phyloP scores from a whole-genome alignment of 2,797 vertebrate species.

The Syngnathus rostellatus region DNA sequence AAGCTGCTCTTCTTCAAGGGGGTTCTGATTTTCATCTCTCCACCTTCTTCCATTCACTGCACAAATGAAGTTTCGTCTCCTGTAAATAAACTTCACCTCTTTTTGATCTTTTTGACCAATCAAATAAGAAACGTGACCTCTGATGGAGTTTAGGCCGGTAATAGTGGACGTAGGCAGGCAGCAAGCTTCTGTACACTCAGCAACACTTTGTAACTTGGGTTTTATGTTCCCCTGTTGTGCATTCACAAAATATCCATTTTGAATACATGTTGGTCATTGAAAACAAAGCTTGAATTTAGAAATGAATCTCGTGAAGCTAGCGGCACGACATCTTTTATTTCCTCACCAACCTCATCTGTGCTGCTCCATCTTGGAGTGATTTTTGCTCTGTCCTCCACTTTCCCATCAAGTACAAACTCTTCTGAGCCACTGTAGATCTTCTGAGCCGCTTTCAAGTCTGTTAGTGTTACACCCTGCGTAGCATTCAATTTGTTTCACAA shows the following conservation, averaged over 20 bases:
- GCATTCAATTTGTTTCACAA: conserved; percentile 12
- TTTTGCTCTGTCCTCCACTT: conserved; percentile 17
- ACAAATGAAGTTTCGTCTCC: not conserved
- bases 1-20: conserved; percentile 44
- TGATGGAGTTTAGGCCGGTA: conserved; percentile 41
- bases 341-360: conserved; percentile 67
- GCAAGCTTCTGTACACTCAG: conserved; percentile 53
- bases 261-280: not conserved
- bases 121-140: conserved; percentile 36
- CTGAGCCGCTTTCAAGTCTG: conserved; percentile 86
- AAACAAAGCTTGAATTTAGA: not conserved
- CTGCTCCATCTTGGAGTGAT: conserved; percentile 36
- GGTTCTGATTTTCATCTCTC: conserved; percentile 63
- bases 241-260: not conserved
- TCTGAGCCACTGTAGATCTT: conserved; percentile 67
- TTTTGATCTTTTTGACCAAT: not conserved
- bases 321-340: not conserved
- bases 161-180: conserved; percentile 39
- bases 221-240: conserved; percentile 54
- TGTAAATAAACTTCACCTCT: not conserved
- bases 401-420: conserved; percentile 21
- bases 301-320: not conserved
- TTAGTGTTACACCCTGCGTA: conserved; percentile 82
- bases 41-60: conserved; percentile 50
- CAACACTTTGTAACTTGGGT: conserved; percentile 50